These are phyloP conservation scores for Myotis lucifugus DNA, from an alignment of 2,113 vertebrate genomes.

Conservation along the genomic window DNA sequence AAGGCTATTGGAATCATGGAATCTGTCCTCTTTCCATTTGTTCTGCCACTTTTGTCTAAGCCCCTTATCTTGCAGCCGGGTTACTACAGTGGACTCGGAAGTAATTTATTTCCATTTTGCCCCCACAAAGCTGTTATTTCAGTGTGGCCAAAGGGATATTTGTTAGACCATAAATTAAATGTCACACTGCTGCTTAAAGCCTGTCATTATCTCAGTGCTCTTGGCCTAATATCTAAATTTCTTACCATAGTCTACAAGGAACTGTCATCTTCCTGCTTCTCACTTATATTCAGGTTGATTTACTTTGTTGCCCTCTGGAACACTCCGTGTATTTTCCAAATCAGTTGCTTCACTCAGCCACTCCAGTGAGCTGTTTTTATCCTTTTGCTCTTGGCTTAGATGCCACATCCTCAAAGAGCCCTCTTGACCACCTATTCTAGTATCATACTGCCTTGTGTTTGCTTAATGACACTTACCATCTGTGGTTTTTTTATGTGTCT, in stretches of 20 bases:
- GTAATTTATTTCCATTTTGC: not conserved
- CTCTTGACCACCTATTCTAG: not conserved
- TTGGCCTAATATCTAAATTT: not conserved
- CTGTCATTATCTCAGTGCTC: not conserved
- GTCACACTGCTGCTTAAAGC: constrained; percentile 1
- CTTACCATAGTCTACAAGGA: not conserved
- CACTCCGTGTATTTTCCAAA: not conserved
- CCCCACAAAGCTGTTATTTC: not conserved
- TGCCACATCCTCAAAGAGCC: not conserved
- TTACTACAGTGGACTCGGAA: not conserved
- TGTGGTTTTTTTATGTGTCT: not conserved
- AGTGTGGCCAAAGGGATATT: not conserved
- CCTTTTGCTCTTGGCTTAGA: not conserved
- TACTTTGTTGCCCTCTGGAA: not conserved
- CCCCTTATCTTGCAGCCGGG: not conserved
- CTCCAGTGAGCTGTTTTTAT: not conserved
- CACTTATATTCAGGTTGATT: not conserved
- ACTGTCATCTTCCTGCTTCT: not conserved
- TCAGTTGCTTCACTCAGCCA: not conserved
- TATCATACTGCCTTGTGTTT: not conserved
- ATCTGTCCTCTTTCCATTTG: not conserved
- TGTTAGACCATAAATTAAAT: constrained; percentile 11
- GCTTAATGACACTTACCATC: not conserved
- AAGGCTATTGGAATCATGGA: not conserved
- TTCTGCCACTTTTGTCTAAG: not conserved